phyloP scores from a whole-genome alignment of 2,797 vertebrate genomes.

The Choloepus didactylus region DNA sequence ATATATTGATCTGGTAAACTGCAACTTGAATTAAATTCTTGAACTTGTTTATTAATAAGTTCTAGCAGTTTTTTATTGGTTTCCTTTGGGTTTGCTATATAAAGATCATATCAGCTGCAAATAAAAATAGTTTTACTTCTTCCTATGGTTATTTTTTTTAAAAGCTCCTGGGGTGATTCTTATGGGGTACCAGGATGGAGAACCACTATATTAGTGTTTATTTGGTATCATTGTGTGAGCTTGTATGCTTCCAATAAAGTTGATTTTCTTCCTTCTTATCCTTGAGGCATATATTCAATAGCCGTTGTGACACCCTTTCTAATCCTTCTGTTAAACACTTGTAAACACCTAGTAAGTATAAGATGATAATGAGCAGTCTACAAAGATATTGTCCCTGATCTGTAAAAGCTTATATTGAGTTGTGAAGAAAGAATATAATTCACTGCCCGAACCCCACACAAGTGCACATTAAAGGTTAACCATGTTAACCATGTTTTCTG shows the following conservation, averaged over 20 bases:
- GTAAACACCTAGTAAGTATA: background rate
- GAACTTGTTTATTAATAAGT: background rate
- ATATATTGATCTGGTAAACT: background rate
- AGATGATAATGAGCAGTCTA: background rate
- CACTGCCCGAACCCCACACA: background rate
- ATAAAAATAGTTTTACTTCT: background rate
- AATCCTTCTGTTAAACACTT: constrained; percentile 28
- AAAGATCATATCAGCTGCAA: background rate
- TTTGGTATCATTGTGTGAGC: background rate
- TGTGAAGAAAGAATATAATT: background rate
- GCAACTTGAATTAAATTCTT: background rate
- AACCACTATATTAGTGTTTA: background rate
- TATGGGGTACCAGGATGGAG: background rate
- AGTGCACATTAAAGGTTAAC: background rate
- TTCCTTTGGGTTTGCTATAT: background rate
- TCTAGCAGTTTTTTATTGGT: background rate
- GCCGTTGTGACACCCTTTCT: background rate
- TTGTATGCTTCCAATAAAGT: background rate
- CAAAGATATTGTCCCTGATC: background rate
- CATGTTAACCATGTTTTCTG: too few species aligned
- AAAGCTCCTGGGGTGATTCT: background rate
- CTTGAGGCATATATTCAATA: background rate
- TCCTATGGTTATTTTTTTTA: background rate
- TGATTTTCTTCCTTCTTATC: background rate
- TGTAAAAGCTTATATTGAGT: background rate